These are phyloP conservation scores for Caradrina kadenii DNA, from an alignment of 2,888 invertebrate species.

Conservation along the genomic window DNA sequence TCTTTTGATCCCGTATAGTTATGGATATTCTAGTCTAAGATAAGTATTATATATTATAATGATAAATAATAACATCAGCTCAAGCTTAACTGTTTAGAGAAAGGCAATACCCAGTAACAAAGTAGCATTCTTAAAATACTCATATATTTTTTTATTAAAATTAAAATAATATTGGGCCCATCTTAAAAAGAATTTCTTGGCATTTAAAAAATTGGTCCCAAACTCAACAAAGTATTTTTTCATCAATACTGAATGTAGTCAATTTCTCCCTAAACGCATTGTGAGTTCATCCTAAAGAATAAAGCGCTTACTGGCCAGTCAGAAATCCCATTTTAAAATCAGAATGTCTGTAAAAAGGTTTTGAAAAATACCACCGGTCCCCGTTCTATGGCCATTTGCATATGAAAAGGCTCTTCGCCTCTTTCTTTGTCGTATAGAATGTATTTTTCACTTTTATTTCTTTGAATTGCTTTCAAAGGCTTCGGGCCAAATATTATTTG, in stretches of 20 bases:
- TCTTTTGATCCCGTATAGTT: too few species aligned
- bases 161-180: too few species aligned
- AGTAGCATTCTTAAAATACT: too few species aligned
- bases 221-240: slow-evolving; percentile 1
- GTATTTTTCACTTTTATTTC: slow-evolving; percentile 76
- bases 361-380: slow-evolving; percentile 71
- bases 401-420: slow-evolving; percentile 69
- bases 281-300: slow-evolving; percentile 21
- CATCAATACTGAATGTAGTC: slow-evolving; percentile 15
- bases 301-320: slow-evolving; percentile 47
- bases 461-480: slow-evolving; percentile 66
- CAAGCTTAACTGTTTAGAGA: too few species aligned
- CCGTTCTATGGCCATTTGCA: slow-evolving; percentile 74
- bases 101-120: too few species aligned
- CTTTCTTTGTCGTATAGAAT: slow-evolving; percentile 71
- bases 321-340: slow-evolving; percentile 63
- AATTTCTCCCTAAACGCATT: slow-evolving; percentile 27
- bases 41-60: too few species aligned
- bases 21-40: too few species aligned
- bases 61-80: too few species aligned
- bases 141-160: too few species aligned
- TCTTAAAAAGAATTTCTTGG: too few species aligned
- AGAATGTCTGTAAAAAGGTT: slow-evolving; percentile 65
- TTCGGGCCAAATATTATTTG: slow-evolving; percentile 68
- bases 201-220: slow-evolving; percentile 1